phyloP scores from a whole-genome alignment of 1,140 invertebrate species.

The Trichonephila inaurata region DNA sequence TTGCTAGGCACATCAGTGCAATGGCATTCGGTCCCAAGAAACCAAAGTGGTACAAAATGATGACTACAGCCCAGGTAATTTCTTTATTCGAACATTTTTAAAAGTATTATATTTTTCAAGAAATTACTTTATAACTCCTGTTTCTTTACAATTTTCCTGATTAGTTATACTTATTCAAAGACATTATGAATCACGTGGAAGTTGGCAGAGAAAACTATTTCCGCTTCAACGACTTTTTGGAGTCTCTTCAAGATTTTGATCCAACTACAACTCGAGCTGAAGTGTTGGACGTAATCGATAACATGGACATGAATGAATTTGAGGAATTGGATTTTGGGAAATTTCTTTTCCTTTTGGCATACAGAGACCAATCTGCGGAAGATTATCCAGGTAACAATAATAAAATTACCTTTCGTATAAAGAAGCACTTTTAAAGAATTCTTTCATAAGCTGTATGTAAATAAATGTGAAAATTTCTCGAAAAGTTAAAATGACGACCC shows the following conservation, averaged over 20 bases:
- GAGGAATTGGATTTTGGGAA: slow-evolving; percentile 70
- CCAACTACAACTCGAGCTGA: slow-evolving; percentile 29
- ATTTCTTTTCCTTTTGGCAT: slow-evolving; percentile 64
- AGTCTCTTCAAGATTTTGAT: slow-evolving; percentile 48
- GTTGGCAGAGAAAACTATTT: slow-evolving; percentile 30
- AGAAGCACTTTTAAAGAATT: no score
- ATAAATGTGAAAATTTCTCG: no score
- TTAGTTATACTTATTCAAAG: slow-evolving; percentile 46
- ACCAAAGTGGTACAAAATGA: slow-evolving; percentile 42
- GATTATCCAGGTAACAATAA: not conserved
- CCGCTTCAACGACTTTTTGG: slow-evolving; percentile 36
- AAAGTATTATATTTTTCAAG: not conserved
- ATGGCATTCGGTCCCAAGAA: slow-evolving; percentile 61
- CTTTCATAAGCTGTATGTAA: no score
- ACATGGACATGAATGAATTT: slow-evolving; percentile 34
- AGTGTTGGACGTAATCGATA: slow-evolving; percentile 36
- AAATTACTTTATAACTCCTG: not conserved
- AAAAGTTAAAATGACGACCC: no score
- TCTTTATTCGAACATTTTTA: not conserved
- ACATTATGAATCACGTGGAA: slow-evolving; percentile 45
- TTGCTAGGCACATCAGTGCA: slow-evolving; percentile 32
- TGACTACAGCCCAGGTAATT: slow-evolving; percentile 39
- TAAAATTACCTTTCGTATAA: no score
- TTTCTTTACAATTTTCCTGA: not conserved
- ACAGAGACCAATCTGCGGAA: not conserved